Evolutionary conservation across 2,888 invertebrate genomes (phyloP), one percentile per base, ranked within the genome.

Genomic region (Fissipunctia ypsillon): DNA sequence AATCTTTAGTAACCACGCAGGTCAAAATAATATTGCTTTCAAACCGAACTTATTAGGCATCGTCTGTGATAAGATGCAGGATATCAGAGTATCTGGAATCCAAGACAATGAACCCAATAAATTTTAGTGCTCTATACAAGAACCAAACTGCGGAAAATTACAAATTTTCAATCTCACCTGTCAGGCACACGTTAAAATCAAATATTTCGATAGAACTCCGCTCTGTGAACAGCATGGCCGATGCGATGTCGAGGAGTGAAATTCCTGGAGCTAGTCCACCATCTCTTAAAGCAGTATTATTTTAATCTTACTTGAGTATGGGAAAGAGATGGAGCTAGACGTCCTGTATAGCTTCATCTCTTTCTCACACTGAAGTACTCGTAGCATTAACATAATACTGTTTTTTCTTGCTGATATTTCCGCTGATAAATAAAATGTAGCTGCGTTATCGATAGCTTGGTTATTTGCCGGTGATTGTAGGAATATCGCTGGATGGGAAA

Each of bases 81-180:
- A n/a, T 16, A 25, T 22, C 7, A 1, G 22, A 43, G 31, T 12
- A 45, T 28, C 57, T n/a, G 19, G 19, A 19, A 31, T 41, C 4
- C 16, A 41, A 70, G 31, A 31, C 14, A 56, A 45, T 52, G 14
- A 19, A n/a, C 5, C 25, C 10, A 57, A 48, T 41, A 45, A n/a
- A 22, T 45, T 56, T 38, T 10, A 25, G 28, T 57, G 16, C 14
- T 43, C 19, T 1, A n/a, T 12, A 31, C n/a, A 54, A 31, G 9
- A 50, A 54, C n/a, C 28, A 52, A 45, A 57, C 56, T 57, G 64
- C 41, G 43, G 28, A 54, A 61, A 61, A 66, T 72, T 69, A 54
- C 25, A 48, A 65, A 65, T 45, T 80, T 66, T 31, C 65, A 80
- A 80, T 76, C 41, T 69, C 45, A 12, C 48, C 56, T 60, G 68